phyloP scores from a whole-genome alignment of 2,888 invertebrate genomes.

The Elgonia sp. region DNA sequence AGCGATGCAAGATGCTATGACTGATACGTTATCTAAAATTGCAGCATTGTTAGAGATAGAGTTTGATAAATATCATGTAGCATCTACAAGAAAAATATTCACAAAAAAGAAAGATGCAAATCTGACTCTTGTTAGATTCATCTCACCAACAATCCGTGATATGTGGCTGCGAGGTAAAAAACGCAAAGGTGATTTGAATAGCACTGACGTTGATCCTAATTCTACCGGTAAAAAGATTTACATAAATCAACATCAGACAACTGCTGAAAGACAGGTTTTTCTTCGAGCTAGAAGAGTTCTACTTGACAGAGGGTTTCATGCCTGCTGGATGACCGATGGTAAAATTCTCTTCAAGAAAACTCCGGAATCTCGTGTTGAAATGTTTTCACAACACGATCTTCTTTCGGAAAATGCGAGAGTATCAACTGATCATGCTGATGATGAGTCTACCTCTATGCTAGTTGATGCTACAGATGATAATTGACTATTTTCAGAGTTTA shows the following conservation, averaged over 20 bases:
- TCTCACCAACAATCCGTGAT: neutral
- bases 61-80: too few species aligned
- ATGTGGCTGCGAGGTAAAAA: neutral
- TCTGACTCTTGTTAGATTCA: neutral
- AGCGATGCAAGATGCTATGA: too few species aligned
- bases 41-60: too few species aligned
- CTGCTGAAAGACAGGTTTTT: neutral
- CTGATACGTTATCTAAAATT: too few species aligned
- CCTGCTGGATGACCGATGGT: conserved; percentile 9
- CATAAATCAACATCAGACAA: neutral
- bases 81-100: too few species aligned
- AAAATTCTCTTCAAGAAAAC: neutral
- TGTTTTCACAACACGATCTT: too few species aligned
- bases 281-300: neutral
- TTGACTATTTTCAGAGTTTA: too few species aligned
- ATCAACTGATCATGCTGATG: too few species aligned
- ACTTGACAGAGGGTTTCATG: neutral
- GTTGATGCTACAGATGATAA: too few species aligned
- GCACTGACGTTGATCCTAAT: neutral
- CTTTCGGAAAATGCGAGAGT: too few species aligned
- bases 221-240: neutral
- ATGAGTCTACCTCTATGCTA: too few species aligned
- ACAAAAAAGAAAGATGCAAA: neutral
- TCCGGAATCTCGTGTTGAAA: too few species aligned
- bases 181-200: neutral